Base-by-base conservation (phyloP, 2,113 vertebrate genomes). In the Genyomyrus donnyi region DNA sequence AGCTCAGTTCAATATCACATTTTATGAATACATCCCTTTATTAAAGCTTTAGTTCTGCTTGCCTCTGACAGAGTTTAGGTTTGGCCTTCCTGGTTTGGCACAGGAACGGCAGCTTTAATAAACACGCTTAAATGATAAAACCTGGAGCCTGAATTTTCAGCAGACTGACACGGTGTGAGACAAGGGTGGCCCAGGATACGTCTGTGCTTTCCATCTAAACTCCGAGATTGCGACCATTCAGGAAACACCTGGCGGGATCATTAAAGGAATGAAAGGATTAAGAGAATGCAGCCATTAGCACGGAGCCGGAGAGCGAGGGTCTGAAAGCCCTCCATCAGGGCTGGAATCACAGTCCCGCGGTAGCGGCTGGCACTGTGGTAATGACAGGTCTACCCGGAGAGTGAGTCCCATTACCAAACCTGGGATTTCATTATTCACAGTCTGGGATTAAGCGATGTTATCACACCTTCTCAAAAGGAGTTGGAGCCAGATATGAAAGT, bases 361-460 rank as follows among this genome's bases (percentile, higher is more conserved):
- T 6, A 3, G 15, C 5, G 39, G 31, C 74, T 0, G 35, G 5
- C 5, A 13, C 24, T 49, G 84, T 6, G 49, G 85, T 77, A 89
- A 27, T 88, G 88, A 58, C 85, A 88, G 77, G 3, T 15, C 56
- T 46, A 74, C 58, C 70, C 27, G 27, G 87, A 85, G 85, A 84
- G 48, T 86, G 56, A 70, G 66, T 90, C 89, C 84, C 85, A 92
- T 93, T 93, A 93, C 90, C 84, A 90, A 85, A 88, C 91, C 91
- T 90, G 52, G 91, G 90, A 92, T 93, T 91, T 88, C 66, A 93
- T 93, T 92, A 93, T 92, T 90, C 90, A 58, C 74, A 90, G 49
- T 85, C 87, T 35, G 89, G 91, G 88, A 91, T 94, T 91, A 91
- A 91, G 92, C 93, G 91, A 90, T 91, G 91, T 90, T 93, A 92